phyloP scores from a whole-genome alignment of 1,140 invertebrate species.

The Hypsibius dujardini region DNA sequence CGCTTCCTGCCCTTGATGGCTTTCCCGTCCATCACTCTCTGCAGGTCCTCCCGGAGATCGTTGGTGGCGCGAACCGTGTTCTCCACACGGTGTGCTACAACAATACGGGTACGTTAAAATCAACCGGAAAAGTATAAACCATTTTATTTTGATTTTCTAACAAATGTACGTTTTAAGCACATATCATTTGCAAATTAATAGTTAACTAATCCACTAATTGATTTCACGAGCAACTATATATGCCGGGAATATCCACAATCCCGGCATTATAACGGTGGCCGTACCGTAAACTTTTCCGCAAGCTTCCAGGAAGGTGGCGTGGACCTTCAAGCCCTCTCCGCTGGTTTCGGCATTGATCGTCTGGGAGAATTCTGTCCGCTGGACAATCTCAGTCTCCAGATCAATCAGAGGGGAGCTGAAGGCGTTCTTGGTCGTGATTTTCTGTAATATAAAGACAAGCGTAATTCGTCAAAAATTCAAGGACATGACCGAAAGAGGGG shows the following conservation, averaged over 20 bases:
- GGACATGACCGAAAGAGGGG: too few species aligned
- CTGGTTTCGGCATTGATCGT: background rate
- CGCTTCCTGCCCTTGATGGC: background rate
- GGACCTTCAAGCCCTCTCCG: background rate
- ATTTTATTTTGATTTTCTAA: too few species aligned
- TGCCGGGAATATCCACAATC: too few species aligned
- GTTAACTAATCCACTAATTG: too few species aligned
- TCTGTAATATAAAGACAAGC: background rate
- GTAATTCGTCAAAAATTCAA: too few species aligned
- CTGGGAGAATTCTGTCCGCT: background rate
- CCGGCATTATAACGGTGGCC: too few species aligned
- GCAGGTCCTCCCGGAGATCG: background rate
- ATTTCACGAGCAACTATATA: too few species aligned
- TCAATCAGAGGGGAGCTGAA: background rate
- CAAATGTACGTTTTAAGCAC: too few species aligned
- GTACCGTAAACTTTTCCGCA: background rate
- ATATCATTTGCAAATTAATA: too few species aligned
- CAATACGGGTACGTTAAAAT: too few species aligned
- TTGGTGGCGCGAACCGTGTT: background rate
- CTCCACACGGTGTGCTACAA: background rate
- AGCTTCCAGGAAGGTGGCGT: background rate
- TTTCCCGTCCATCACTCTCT: background rate
- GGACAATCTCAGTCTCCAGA: background rate
- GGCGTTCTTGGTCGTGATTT: constrained; percentile 7
- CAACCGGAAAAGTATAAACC: too few species aligned